These are phyloP conservation scores for Phrynosoma platyrhinos DNA, from an alignment of 2,113 vertebrate species.

Conservation along the genomic window DNA sequence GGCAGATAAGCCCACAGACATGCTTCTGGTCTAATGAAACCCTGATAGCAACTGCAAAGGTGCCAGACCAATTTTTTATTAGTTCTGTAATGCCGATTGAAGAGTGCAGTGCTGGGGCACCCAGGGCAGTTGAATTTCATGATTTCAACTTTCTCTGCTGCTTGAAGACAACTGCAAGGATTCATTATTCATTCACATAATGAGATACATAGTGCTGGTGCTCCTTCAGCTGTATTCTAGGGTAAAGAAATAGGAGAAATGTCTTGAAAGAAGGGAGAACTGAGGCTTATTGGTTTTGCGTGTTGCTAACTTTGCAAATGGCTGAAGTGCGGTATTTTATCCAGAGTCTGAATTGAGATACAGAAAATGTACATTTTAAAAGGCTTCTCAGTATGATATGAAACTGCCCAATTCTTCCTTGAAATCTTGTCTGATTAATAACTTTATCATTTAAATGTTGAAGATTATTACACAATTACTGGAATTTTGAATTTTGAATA, in stretches of 20 bases:
- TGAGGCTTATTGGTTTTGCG: not conserved
- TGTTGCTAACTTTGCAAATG: not conserved
- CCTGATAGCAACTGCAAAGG: not conserved
- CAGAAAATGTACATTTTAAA: conserved; percentile 4
- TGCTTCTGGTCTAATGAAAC: not conserved
- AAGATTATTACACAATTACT: too few relatives aligned
- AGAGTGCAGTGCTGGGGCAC: not conserved
- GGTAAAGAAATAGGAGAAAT: not conserved
- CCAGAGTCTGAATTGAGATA: not conserved
- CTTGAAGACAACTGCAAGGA: not conserved
- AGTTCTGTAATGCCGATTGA: not conserved
- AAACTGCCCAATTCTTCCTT: not conserved
- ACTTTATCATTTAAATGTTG: too few relatives aligned
- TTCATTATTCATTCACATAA: conserved; percentile 20
- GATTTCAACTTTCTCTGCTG: not conserved
- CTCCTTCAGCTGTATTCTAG: conserved; percentile 14
- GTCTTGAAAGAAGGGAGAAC: not conserved
- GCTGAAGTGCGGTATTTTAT: not conserved
- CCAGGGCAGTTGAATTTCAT: not conserved
- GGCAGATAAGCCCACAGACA: not conserved
- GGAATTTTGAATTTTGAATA: too few relatives aligned
- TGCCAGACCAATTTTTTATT: not conserved
- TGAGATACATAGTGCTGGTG: not conserved
- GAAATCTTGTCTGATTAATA: not conserved
- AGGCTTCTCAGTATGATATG: too few relatives aligned